Conservation (phyloP, 2,113 vertebrate genomes). For the Hepsetus odoe region DNA sequence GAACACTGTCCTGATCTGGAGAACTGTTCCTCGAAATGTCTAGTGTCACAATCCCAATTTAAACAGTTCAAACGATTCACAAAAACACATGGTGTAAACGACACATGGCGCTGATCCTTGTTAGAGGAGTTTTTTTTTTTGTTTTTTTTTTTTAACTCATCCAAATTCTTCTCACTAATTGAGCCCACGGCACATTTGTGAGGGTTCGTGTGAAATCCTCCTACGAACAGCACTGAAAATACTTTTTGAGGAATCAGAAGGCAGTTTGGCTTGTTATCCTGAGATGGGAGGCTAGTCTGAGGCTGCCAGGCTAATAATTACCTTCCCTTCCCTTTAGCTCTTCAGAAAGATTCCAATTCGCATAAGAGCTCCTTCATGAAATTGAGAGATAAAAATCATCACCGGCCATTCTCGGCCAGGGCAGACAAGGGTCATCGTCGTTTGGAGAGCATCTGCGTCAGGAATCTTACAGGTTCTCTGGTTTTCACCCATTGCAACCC, state of each 20-base stretch:
- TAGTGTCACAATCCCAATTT: no score
- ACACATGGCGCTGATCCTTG: no score
- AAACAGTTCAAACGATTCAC: no score
- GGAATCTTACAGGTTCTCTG: no score
- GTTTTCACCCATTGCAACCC: no score
- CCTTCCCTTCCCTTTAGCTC: not conserved
- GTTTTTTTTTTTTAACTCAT: not conserved
- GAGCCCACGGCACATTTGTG: not conserved
- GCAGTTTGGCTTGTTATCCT: conserved; percentile 4
- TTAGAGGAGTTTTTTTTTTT: no score
- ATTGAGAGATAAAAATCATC: not conserved
- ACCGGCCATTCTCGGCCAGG: no score
- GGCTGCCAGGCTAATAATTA: not conserved
- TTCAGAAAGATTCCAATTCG: conserved; percentile 1
- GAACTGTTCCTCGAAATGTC: no score
- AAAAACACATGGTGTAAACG: no score
- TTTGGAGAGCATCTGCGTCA: no score
- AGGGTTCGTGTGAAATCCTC: not conserved
- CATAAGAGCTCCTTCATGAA: not conserved
- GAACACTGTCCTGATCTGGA: no score
- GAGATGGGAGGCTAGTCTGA: not conserved
- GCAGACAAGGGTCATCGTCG: no score
- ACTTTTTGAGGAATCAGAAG: not conserved
- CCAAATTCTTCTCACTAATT: not conserved
- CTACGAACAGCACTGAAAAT: not conserved